phyloP scores from a whole-genome alignment of 2,113 vertebrate species.

The Arvicanthis niloticus region DNA sequence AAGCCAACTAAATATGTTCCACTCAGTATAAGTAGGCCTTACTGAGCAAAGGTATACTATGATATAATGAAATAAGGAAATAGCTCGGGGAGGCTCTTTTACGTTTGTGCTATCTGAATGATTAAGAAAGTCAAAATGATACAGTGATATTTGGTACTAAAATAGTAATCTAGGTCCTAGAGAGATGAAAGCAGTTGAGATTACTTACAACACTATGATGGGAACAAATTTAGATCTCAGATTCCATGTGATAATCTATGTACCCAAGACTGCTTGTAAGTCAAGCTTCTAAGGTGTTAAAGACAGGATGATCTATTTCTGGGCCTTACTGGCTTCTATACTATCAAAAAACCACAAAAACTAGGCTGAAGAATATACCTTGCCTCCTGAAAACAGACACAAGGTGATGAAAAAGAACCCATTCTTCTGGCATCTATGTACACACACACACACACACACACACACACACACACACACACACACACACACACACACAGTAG shows the following conservation, averaged over 20 bases:
- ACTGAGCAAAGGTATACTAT: neutral
- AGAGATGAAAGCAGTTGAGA: neutral
- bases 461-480: neutral
- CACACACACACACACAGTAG: neutral
- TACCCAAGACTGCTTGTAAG: neutral
- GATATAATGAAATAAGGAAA: neutral
- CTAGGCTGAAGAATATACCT: neutral
- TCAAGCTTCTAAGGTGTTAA: neutral
- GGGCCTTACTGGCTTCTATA: neutral
- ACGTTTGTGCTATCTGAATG: neutral
- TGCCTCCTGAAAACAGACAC: neutral
- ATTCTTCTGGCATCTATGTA: neutral
- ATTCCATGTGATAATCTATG: neutral
- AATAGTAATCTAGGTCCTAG: neutral
- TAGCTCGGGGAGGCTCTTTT: neutral
- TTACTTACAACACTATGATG: neutral
- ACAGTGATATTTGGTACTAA: neutral
- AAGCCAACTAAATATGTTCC: neutral
- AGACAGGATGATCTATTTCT: neutral
- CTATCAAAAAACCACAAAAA: neutral
- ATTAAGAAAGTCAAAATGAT: slow-evolving; percentile 8
- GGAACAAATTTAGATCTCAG: neutral
- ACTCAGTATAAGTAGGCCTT: neutral
- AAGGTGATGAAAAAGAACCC: neutral
- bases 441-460: neutral